These are phyloP conservation scores for Micromesistius poutassou DNA, from an alignment of 2,797 vertebrate species.

Conservation along the genomic window DNA sequence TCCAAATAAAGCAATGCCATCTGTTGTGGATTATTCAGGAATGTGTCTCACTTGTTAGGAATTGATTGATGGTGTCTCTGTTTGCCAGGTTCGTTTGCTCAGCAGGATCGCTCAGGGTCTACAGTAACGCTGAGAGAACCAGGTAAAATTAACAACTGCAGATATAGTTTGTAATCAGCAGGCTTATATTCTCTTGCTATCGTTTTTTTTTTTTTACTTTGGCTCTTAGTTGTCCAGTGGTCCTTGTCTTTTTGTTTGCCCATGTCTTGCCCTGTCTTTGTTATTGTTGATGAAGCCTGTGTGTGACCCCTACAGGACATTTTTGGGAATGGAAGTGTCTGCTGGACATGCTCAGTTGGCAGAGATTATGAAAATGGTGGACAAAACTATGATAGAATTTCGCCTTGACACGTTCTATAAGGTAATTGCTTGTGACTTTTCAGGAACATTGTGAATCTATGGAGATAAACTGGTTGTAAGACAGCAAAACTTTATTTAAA, in stretches of 20 bases:
- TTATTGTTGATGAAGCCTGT: neutral
- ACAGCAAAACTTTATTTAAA: neutral
- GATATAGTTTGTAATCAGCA: neutral
- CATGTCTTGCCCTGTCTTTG: neutral
- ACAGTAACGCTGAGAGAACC: slow-evolving; percentile 87
- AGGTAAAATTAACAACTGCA: slow-evolving; percentile 70
- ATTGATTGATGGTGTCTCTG: slow-evolving; percentile 19
- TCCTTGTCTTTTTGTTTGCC: neutral
- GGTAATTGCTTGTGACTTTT: slow-evolving; percentile 57
- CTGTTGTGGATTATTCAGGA: neutral
- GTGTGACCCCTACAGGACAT: slow-evolving; percentile 48
- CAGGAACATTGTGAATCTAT: neutral
- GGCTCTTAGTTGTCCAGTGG: neutral
- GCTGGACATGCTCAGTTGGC: slow-evolving; percentile 76
- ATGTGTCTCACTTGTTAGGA: neutral
- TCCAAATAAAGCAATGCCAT: neutral
- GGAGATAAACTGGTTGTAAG: neutral
- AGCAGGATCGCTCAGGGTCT: slow-evolving; percentile 82
- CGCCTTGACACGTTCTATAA: slow-evolving; percentile 82
- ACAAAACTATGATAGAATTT: slow-evolving; percentile 82
- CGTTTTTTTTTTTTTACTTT: neutral
- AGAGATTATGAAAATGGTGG: slow-evolving; percentile 78
- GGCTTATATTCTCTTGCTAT: neutral
- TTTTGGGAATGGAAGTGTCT: slow-evolving; percentile 71
- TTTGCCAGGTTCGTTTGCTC: slow-evolving; percentile 81